Evolutionary conservation across 2,113 vertebrate species (phyloP).

Genomic region (Spea bombifrons): DNA sequence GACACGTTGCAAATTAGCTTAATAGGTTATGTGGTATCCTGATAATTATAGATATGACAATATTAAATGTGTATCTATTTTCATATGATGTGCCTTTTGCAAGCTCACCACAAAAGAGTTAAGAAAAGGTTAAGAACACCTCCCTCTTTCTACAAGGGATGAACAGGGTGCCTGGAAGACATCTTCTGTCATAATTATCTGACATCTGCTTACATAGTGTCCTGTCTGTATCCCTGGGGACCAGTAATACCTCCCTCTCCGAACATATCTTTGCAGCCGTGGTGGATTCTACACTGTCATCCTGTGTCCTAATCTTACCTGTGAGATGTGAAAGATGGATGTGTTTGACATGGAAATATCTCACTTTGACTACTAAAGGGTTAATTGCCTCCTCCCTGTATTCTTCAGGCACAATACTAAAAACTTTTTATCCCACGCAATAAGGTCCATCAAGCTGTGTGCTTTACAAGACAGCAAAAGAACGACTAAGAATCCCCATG

Average conservation of each 20-base stretch:
- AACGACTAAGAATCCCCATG: background rate
- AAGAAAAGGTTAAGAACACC: background rate
- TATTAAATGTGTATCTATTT: too few species aligned
- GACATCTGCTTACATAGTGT: slow-evolving; percentile 42
- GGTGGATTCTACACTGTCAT: background rate
- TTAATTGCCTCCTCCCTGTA: slow-evolving; percentile 24
- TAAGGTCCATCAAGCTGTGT: background rate
- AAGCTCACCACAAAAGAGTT: background rate
- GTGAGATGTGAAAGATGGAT: background rate
- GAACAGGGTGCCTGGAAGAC: slow-evolving; percentile 32
- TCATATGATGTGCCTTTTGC: too few species aligned
- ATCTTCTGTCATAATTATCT: slow-evolving; percentile 40
- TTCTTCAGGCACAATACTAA: slow-evolving; percentile 22
- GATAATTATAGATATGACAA: too few species aligned
- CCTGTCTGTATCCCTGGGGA: slow-evolving; percentile 14
- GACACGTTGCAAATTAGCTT: too few species aligned
- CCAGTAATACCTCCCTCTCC: background rate
- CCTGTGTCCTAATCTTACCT: slow-evolving; percentile 1
- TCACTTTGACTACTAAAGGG: slow-evolving; percentile 23
- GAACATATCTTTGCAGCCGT: background rate
- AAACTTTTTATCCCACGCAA: background rate
- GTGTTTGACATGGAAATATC: background rate
- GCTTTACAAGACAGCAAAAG: background rate
- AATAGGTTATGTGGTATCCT: too few species aligned
- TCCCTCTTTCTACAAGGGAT: slow-evolving; percentile 19